Evolutionary conservation across 2,888 invertebrate genomes (phyloP).

Genomic region (Apamea anceps): DNA sequence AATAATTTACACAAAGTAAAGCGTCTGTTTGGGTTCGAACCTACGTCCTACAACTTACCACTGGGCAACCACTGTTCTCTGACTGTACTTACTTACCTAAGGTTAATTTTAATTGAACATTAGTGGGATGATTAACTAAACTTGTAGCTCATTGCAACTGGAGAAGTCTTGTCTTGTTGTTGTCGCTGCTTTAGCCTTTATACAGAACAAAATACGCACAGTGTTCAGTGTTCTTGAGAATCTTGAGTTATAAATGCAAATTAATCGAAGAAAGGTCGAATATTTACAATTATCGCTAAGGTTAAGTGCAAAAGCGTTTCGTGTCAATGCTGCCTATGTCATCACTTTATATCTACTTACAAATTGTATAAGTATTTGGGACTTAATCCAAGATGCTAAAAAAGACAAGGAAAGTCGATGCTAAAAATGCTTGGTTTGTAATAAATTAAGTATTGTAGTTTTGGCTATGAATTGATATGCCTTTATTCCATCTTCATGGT

Average conservation of each 20-base stretch:
- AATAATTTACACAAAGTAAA: too few species aligned
- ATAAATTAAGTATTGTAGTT: background rate
- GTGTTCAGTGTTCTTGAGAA: slow-evolving; percentile 39
- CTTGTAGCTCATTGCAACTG: background rate
- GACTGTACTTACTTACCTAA: background rate
- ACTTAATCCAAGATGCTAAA: slow-evolving; percentile 35
- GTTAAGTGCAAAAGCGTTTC: slow-evolving; percentile 21
- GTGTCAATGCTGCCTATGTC: slow-evolving; percentile 24
- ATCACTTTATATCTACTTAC: slow-evolving; percentile 17
- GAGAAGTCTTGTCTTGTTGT: background rate
- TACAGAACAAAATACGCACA: slow-evolving; percentile 19
- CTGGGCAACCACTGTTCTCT: too few species aligned
- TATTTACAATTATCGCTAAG: slow-evolving; percentile 42
- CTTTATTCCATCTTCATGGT: background rate
- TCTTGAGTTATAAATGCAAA: slow-evolving; percentile 22
- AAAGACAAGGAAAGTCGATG: slow-evolving; percentile 14
- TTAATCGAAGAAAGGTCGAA: slow-evolving; percentile 55
- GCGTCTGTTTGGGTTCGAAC: too few species aligned
- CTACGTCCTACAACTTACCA: too few species aligned
- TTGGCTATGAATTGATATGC: background rate
- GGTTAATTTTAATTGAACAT: background rate
- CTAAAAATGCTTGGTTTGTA: background rate
- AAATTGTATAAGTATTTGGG: slow-evolving; percentile 17
- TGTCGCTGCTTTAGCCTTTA: background rate
- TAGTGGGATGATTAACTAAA: background rate